Percentiles rank a stretch among this genome's conserved stretches.
Evolutionary conservation across 2,113 vertebrate genomes (phyloP).

Genomic region (Colossoma macropomum): DNA sequence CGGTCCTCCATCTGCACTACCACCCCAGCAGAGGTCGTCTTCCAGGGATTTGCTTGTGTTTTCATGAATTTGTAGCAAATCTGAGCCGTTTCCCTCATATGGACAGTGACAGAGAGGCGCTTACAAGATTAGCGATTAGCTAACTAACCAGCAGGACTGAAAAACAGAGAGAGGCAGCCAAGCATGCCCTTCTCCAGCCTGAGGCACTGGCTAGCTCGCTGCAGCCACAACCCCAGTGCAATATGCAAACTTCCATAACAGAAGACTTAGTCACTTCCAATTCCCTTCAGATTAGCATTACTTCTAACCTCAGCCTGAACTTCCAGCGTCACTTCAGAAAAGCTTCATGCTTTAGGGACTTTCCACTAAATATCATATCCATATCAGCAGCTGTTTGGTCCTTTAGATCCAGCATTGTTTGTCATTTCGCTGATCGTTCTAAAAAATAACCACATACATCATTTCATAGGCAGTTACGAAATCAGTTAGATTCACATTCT

Average conservation of each 20-base stretch:
- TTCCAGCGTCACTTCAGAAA: background rate
- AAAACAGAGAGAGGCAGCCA: background rate
- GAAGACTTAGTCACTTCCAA: background rate
- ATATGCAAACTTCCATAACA: background rate
- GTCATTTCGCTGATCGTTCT: too few species aligned
- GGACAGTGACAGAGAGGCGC: background rate
- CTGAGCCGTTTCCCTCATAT: background rate
- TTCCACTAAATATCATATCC: too few species aligned
- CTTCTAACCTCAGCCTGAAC: background rate
- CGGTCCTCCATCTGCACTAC: slow-evolving; percentile 5
- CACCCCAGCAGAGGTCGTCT: background rate
- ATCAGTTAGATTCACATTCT: too few species aligned
- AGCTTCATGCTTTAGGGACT: too few species aligned
- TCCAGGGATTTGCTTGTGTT: background rate
- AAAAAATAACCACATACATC: too few species aligned
- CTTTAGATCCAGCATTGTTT: too few species aligned
- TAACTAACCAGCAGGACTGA: background rate
- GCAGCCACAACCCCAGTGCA: background rate
- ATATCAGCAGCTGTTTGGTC: too few species aligned
- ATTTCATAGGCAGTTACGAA: too few species aligned
- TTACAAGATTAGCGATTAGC: background rate
- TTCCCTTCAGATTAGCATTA: background rate
- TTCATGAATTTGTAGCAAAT: background rate
- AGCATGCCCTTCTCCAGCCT: background rate
- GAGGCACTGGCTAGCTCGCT: background rate